Evolutionary conservation across 2,888 invertebrate genomes (phyloP), one percentile per base, ranked within the genome.

Genomic region (Hirtodrosophila trivittata): DNA sequence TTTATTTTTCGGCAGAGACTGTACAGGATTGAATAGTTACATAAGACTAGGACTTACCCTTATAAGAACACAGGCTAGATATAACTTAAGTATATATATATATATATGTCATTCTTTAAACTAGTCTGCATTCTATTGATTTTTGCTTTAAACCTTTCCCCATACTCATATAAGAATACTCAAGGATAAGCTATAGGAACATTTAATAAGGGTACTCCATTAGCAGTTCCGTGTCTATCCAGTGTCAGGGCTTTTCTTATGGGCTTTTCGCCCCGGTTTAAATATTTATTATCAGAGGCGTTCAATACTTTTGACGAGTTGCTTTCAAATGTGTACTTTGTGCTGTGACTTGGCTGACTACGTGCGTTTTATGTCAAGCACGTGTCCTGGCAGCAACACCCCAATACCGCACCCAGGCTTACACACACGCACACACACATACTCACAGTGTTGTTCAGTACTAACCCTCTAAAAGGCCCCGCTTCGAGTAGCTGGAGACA

Each of bases 291-390:
- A 43, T 42, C 51, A 68, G 69, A 56, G 63, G 46, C 38, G 42
- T 57, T 74, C 41, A 57, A 63, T 62, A 39, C 64, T 46, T 71
- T 50, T 45, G 46, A 52, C 46, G 39, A 62, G 62, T 73, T 65
- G 32, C 39, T 62, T 73, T 62, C 43, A 74, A 77, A 73, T 58
- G 39, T 69, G 60, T 54, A 58, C 55, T 75, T 75, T 70, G 47
- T 50, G 52, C 28, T 57, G 30, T 37, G 43, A 21, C 47, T n/a
- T n/a, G n/a, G n/a, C 75, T 50, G 63, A 66, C 74, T 80, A 72
- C 75, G 84, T 83, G 81, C 73, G 66, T 66, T 86, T 76, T 63
- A 83, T 80, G 69, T 65, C 58, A 69, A 76, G 50, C 66, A 86
- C 84, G 81, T 80, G 85, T 80, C 63, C 50, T 45, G 77, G 5